A percentile compares a stretch with the other conserved stretches of the same genome.
Conservation (phyloP, 1,140 invertebrate genomes). For the Colletes gigas region DNA sequence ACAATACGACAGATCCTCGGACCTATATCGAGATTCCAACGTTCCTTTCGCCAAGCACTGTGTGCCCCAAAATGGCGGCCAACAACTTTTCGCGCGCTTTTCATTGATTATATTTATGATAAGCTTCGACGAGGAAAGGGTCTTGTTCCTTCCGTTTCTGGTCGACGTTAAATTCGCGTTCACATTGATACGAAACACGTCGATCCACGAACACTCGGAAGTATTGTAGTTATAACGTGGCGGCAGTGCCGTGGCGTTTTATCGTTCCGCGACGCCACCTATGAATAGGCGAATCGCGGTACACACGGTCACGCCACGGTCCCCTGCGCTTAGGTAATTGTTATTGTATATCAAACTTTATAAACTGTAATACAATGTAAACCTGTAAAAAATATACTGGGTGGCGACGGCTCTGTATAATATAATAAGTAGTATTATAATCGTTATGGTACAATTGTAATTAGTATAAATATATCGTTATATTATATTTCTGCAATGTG, state of each 20-base stretch:
- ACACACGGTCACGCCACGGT: constrained; percentile 47
- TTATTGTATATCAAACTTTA: constrained; percentile 81
- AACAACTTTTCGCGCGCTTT: too few relatives aligned
- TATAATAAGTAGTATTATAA: constrained; percentile 80
- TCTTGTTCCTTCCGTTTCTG: neutral
- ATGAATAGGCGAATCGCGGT: constrained; percentile 41
- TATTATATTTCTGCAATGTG: constrained; percentile 77
- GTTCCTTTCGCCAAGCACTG: too few relatives aligned
- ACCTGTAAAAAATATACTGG: constrained; percentile 82
- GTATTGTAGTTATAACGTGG: constrained; percentile 75
- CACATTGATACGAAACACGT: constrained; percentile 14
- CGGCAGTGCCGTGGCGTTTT: constrained; percentile 55
- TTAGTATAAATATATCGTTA: constrained; percentile 81
- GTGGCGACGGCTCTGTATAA: constrained; percentile 81
- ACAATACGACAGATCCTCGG: too few relatives aligned
- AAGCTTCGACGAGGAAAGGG: neutral
- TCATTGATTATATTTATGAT: too few relatives aligned
- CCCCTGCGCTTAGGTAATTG: constrained; percentile 74
- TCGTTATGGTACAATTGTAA: constrained; percentile 80
- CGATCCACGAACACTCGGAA: constrained; percentile 70
- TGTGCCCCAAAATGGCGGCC: too few relatives aligned
- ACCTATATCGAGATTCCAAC: too few relatives aligned
- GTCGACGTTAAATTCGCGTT: neutral
- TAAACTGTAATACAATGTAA: constrained; percentile 82
- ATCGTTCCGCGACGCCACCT: constrained; percentile 45